Conservation (phyloP, 2,113 vertebrate species). For the Recurvirostra avosetta region DNA sequence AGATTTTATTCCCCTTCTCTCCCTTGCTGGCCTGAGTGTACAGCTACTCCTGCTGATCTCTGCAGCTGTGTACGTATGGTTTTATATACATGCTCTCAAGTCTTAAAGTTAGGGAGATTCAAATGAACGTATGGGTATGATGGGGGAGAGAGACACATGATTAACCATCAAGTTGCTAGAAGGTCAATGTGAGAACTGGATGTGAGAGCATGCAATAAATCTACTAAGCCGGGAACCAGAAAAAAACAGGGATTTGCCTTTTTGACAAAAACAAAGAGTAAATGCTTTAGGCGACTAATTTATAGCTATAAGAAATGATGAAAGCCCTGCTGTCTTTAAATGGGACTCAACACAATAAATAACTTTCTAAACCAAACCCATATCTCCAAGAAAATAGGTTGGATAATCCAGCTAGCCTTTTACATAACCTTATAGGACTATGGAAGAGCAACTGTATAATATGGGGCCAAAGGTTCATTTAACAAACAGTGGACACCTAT, state of each 20-base stretch:
- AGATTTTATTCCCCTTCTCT: background rate
- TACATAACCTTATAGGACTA: too few species aligned
- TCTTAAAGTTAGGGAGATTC: background rate
- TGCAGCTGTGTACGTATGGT: background rate
- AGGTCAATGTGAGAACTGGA: background rate
- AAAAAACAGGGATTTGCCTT: background rate
- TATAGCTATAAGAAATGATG: background rate
- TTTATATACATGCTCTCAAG: background rate
- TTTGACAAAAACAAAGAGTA: background rate
- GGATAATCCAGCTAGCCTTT: background rate
- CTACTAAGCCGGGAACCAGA: background rate
- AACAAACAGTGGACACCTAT: background rate
- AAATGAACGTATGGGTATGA: background rate
- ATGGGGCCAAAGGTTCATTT: background rate
- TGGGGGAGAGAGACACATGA: background rate
- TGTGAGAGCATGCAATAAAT: background rate
- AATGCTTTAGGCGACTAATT: background rate
- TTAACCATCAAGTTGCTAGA: background rate
- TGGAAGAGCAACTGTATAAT: background rate
- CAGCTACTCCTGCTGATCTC: background rate
- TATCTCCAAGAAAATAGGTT: background rate
- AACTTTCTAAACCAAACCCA: background rate
- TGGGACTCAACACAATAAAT: background rate
- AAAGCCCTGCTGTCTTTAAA: background rate
- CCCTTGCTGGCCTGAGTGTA: background rate